Percentiles rank a stretch among this genome's conserved stretches.
Evolutionary conservation across 2,113 vertebrate genomes (phyloP).

Genomic region (Prolemur simus): DNA sequence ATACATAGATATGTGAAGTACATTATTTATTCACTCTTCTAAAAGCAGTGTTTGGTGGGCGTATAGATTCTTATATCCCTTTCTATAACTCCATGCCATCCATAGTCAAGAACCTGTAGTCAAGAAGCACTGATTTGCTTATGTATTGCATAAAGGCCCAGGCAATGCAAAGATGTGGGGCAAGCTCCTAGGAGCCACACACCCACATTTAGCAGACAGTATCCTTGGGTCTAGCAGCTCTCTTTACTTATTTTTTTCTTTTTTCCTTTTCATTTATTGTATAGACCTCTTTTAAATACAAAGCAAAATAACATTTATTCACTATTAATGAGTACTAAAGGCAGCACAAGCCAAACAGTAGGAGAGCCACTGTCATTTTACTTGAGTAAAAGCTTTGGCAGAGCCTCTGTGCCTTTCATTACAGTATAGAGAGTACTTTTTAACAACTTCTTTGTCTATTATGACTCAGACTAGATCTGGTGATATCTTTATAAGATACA

Average conservation of each 20-base stretch:
- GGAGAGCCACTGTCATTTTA: not conserved
- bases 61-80: not conserved
- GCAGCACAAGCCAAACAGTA: not conserved
- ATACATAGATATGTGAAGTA: not conserved
- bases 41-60: not conserved
- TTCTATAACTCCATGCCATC: not conserved
- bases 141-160: not conserved
- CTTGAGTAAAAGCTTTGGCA: not conserved
- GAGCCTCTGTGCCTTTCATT: not conserved
- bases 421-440: not conserved
- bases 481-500: not conserved
- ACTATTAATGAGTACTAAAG: not conserved
- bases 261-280: not conserved
- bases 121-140: not conserved
- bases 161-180: not conserved
- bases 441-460: not conserved
- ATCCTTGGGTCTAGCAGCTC: not conserved
- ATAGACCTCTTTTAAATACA: not conserved
- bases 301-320: conserved; percentile 3
- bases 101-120: not conserved
- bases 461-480: not conserved
- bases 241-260: not conserved
- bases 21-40: not conserved
- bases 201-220: not conserved
- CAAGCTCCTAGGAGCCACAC: not conserved